phyloP scores from a whole-genome alignment of 2,888 invertebrate species.

The Pyrgus malvae region DNA sequence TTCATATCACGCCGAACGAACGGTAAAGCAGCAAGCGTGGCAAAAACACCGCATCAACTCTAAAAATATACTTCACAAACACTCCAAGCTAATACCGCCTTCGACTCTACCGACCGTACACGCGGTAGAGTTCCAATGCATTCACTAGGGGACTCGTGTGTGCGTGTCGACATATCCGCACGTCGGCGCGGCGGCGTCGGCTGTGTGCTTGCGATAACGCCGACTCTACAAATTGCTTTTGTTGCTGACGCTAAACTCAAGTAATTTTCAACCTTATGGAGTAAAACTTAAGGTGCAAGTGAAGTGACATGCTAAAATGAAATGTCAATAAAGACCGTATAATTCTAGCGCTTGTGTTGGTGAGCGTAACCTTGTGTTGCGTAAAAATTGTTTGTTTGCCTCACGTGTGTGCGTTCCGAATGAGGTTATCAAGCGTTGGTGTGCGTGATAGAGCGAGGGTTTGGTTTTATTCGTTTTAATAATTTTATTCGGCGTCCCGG shows the following conservation, averaged over 20 bases:
- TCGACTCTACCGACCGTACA: slow-evolving; percentile 44
- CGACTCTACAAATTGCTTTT: slow-evolving; percentile 5
- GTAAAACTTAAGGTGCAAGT: background rate
- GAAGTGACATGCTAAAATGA: slow-evolving; percentile 2
- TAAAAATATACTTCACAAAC: slow-evolving; percentile 65
- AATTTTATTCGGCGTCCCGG: slow-evolving; percentile 56
- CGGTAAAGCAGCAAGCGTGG: slow-evolving; percentile 43
- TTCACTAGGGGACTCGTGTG: slow-evolving; percentile 34
- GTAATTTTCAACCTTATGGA: background rate
- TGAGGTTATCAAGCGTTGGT: slow-evolving; percentile 62
- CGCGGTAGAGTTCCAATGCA: slow-evolving; percentile 42
- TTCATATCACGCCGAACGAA: slow-evolving; percentile 46
- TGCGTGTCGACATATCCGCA: slow-evolving; percentile 31
- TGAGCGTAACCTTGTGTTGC: slow-evolving; percentile 30
- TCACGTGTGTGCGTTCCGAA: slow-evolving; percentile 43
- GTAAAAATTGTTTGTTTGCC: slow-evolving; percentile 16
- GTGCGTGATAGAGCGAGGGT: slow-evolving; percentile 37
- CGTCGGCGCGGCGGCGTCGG: no score
- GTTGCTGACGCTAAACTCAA: background rate
- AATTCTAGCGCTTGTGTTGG: slow-evolving; percentile 13
- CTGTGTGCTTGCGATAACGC: slow-evolving; percentile 29
- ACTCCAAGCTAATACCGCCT: slow-evolving; percentile 62
- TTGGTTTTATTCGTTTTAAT: slow-evolving; percentile 64
- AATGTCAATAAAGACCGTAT: slow-evolving; percentile 15
- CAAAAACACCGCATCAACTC: slow-evolving; percentile 73